Evolutionary conservation across 2,888 invertebrate species (phyloP), one percentile per base, ranked within the genome.

Genomic region (Drosophila peninsularis): DNA sequence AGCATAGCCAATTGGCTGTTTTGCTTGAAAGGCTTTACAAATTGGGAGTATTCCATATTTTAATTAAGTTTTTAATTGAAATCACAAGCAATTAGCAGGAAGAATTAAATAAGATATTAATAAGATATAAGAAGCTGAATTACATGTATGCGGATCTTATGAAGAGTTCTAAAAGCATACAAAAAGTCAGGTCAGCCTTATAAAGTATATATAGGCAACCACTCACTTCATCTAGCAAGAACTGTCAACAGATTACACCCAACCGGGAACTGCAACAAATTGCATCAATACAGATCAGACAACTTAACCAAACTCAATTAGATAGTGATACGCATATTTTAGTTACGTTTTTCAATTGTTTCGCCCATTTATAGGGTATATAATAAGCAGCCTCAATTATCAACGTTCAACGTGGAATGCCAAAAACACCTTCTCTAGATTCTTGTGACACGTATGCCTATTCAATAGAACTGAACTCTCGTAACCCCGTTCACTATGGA

Each of bases 391-490:
- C 24, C 13, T 17, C 6, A 41, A 32, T 36, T 27, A 30, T 13
- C 13, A 14, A 19, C 39, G 39, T 30, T 14, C 39, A 14, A 27
- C 1, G 10, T 30, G 53, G 53, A 54, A 54, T 54, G 54, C 30
- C 30, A 42, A 30, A 41, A 41, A 32, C 39, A 54, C 19, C 30
- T 30, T 41, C 32, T 32, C 24, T 41, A 41, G 30, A 54, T 54
- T 30, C 41, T 14, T 41, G 13, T 14, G 19, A 14, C 6, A 21
- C 17, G 21, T 17, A 52, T n/a, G 50, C n/a, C 1, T 52, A 52
- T 71, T 73, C 67, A 75, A 75, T 74, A 47, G 47, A 47, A 44
- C 27, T 58, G 27, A 57, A 47, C 60, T 75, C 44, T 54, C n/a
- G 41, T 64, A 71, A 61, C 73, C 73, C 41, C 71, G n/a, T 37